These are phyloP conservation scores for Hedychridium roseum DNA, from an alignment of 2,888 invertebrate genomes.

Conservation along the genomic window DNA sequence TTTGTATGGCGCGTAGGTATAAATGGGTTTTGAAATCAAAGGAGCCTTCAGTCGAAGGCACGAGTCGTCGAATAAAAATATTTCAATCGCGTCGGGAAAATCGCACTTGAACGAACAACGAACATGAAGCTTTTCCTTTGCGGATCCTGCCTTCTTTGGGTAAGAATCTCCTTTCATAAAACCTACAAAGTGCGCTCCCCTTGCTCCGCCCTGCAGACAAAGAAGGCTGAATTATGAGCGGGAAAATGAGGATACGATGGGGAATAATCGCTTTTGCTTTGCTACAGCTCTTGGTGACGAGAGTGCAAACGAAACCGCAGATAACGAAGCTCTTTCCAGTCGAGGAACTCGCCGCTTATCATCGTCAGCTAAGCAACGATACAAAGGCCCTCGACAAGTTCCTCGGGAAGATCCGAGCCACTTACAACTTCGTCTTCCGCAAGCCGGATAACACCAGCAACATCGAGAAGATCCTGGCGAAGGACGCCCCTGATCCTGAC, in stretches of 20 bases:
- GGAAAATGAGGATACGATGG: no score
- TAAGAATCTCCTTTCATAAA: constrained; percentile 32
- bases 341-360: constrained; percentile 40
- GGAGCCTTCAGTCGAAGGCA: constrained; percentile 39
- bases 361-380: constrained; percentile 32
- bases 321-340: constrained; percentile 49
- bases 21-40: constrained; percentile 50
- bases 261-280: constrained; percentile 9
- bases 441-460: constrained; percentile 46
- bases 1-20: constrained; percentile 37
- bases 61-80: constrained; percentile 5
- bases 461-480: constrained; percentile 41
- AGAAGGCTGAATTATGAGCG: no score
- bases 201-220: no score
- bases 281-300: no score
- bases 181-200: no score
- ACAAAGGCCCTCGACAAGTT: constrained; percentile 48
- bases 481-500: constrained; percentile 19
- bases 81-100: constrained; percentile 13
- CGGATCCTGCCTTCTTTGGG: constrained; percentile 38
- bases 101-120: neutral
- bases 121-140: constrained; percentile 33
- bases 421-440: constrained; percentile 52
- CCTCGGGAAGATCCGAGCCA: constrained; percentile 49
- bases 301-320: constrained; percentile 45